A percentile compares a stretch with the other conserved stretches of the same genome.
These are phyloP conservation scores for Hafferia zeledoni DNA, from an alignment of 2,797 vertebrate species.

Conservation along the genomic window DNA sequence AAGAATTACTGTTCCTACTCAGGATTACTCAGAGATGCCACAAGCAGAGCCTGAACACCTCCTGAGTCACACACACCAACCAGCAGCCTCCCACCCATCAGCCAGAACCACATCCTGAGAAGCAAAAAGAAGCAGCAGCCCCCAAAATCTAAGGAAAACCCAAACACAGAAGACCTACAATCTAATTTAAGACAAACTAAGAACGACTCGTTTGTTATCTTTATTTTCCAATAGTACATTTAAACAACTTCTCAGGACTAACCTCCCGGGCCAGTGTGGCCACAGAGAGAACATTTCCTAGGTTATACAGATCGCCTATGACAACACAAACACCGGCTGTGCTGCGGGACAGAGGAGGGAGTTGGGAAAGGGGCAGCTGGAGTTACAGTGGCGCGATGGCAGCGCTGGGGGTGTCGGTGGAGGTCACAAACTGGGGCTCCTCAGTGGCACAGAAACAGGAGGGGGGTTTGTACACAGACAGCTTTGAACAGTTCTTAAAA, in stretches of 20 bases:
- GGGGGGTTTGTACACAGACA: background rate
- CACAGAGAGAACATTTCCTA: background rate
- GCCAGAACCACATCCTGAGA: background rate
- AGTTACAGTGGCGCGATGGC: background rate
- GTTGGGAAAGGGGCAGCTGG: background rate
- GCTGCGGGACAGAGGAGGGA: background rate
- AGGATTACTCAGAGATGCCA: fast-evolving
- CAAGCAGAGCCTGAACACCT: background rate
- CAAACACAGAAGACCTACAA: background rate
- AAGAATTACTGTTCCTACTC: background rate
- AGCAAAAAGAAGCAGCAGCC: background rate
- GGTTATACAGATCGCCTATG: background rate
- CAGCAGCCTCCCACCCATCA: background rate
- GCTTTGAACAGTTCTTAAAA: background rate
- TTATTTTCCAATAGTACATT: constrained; percentile 56
- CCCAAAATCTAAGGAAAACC: background rate
- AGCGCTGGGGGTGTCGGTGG: background rate
- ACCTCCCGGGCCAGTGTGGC: background rate
- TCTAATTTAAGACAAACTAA: constrained; percentile 53
- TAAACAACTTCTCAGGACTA: constrained; percentile 40
- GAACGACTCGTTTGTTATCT: background rate
- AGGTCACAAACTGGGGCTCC: background rate
- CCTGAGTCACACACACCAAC: background rate
- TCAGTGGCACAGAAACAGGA: background rate
- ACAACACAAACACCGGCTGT: background rate